These are phyloP conservation scores for Gnatocerus cornutus DNA, from an alignment of 2,888 invertebrate genomes.

Conservation along the genomic window DNA sequence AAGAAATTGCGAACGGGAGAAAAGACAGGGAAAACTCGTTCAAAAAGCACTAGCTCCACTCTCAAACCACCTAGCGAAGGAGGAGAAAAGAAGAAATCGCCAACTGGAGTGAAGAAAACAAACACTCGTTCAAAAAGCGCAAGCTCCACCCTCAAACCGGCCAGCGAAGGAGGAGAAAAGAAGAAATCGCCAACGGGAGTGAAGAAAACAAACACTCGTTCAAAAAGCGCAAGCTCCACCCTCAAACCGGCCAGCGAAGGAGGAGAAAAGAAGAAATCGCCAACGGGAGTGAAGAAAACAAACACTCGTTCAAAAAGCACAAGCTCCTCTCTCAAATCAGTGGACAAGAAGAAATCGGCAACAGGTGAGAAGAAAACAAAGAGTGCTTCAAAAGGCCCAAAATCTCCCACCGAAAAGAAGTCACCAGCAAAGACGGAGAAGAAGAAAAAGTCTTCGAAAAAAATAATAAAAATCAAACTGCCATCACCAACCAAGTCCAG, in stretches of 20 bases:
- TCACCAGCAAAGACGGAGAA: no score
- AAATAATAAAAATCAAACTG: not conserved
- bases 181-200: slow-evolving; percentile 9
- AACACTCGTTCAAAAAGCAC: slow-evolving; percentile 6
- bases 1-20: slow-evolving; percentile 36
- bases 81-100: slow-evolving; percentile 33
- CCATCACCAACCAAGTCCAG: not conserved
- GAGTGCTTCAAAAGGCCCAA: not conserved
- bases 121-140: slow-evolving; percentile 12
- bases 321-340: not conserved
- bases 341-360: not conserved
- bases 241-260: not conserved
- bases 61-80: no score
- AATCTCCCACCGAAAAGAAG: no score
- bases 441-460: not conserved
- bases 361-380: not conserved
- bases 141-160: not conserved
- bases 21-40: slow-evolving; percentile 20
- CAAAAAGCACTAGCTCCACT: slow-evolving; percentile 6
- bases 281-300: not conserved
- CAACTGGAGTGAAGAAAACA: slow-evolving; percentile 34
- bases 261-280: not conserved
- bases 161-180: slow-evolving; percentile 9
- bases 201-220: not conserved
- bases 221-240: not conserved